Percentiles rank a stretch among this genome's conserved stretches.
Evolutionary conservation across 1,140 invertebrate genomes (phyloP).

Genomic region (Stratiolaelaps scimitus): DNA sequence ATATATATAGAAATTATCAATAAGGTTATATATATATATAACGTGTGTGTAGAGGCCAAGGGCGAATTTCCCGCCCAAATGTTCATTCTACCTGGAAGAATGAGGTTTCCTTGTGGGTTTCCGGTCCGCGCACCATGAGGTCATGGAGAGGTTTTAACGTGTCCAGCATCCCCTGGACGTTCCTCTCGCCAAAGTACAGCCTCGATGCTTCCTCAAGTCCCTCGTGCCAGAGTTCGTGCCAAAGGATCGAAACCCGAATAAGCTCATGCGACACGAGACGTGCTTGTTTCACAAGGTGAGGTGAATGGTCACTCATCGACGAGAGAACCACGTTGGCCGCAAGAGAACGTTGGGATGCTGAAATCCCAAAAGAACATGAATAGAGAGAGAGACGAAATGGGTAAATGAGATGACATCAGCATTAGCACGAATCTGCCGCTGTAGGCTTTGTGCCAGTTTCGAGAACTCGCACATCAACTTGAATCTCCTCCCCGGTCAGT

Average conservation of each 20-base stretch:
- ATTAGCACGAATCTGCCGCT: too few relatives aligned
- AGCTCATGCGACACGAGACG: constrained; percentile 86
- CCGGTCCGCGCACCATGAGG: constrained; percentile 80
- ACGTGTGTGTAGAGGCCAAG: too few relatives aligned
- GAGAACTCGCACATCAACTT: too few relatives aligned
- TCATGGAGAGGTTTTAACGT: constrained; percentile 85
- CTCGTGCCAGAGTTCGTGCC: constrained; percentile 99
- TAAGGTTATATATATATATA: too few relatives aligned
- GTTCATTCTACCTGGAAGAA: constrained; percentile 61
- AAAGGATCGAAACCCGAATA: constrained; percentile 92
- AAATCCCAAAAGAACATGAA: too few relatives aligned
- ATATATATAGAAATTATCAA: constrained; percentile 26
- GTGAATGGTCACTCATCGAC: constrained; percentile 86
- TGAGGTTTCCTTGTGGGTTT: constrained; percentile 90
- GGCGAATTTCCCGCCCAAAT: too few relatives aligned
- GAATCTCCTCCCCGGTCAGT: too few relatives aligned
- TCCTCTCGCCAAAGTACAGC: constrained; percentile 88
- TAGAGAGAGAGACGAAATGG: too few relatives aligned
- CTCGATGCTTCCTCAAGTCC: constrained; percentile 92
- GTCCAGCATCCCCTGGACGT: constrained; percentile 88
- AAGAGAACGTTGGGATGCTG: constrained; percentile 4
- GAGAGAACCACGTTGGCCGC: constrained; percentile 91
- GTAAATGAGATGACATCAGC: too few relatives aligned
- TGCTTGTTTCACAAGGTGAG: constrained; percentile 79
- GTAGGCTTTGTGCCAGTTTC: too few relatives aligned